These are phyloP conservation scores for Lepidochrysops patricia DNA, from an alignment of 2,888 invertebrate species.

Conservation along the genomic window DNA sequence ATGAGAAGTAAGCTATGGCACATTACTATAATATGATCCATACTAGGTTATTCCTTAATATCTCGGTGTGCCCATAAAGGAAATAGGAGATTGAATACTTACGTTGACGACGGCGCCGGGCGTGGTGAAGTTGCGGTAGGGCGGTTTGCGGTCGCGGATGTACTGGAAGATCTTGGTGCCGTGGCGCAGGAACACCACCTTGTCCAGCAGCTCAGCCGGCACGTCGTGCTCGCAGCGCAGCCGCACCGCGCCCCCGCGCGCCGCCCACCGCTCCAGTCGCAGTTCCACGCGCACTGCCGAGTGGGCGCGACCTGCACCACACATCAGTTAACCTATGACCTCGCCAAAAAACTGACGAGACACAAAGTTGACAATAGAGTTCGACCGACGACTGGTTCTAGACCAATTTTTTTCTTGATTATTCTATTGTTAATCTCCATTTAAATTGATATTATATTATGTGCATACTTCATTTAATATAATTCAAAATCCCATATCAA, in stretches of 20 bases:
- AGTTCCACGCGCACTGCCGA: conserved; percentile 78
- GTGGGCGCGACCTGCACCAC: conserved; percentile 53
- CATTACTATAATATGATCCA: too few relatives aligned
- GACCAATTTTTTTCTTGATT: too few relatives aligned
- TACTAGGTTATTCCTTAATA: too few relatives aligned
- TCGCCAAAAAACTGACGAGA: too few relatives aligned
- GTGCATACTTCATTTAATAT: too few relatives aligned
- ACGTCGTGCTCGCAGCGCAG: conserved; percentile 86
- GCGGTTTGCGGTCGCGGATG: conserved; percentile 84
- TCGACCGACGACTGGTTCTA: too few relatives aligned
- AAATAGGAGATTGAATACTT: conserved; percentile 71
- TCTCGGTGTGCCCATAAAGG: too few relatives aligned
- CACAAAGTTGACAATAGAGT: too few relatives aligned
- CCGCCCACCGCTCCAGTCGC: conserved; percentile 81
- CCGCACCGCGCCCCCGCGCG: conserved; percentile 80
- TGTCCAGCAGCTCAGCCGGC: conserved; percentile 81
- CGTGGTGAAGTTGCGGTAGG: conserved; percentile 79
- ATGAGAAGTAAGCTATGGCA: too few relatives aligned
- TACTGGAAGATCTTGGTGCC: conserved; percentile 86
- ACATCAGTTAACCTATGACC: background rate
- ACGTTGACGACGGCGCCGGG: conserved; percentile 85
- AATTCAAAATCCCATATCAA: too few relatives aligned
- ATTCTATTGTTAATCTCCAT: too few relatives aligned
- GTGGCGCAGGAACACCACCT: conserved; percentile 83
- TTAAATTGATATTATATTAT: too few relatives aligned